These are phyloP conservation scores for Aphaenogaster rudis DNA, from an alignment of 1,140 invertebrate genomes.

Conservation along the genomic window DNA sequence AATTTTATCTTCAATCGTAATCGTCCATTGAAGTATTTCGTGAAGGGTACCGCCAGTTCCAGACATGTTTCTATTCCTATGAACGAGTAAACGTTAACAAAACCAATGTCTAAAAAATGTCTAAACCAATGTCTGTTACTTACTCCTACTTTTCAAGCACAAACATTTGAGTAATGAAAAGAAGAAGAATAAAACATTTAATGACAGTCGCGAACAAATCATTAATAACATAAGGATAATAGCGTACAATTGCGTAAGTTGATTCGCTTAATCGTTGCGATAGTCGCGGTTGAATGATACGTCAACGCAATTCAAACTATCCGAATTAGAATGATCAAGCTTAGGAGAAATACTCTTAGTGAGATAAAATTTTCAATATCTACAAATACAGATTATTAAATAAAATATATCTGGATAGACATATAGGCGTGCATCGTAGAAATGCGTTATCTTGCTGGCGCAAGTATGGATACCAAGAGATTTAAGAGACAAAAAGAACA, in stretches of 20 bases:
- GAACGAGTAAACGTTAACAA: neutral
- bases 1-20: constrained; percentile 87
- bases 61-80: constrained; percentile 83
- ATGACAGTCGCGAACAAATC: neutral
- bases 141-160: neutral
- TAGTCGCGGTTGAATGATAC: constrained; percentile 14
- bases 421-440: neutral
- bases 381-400: neutral
- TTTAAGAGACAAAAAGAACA: neutral
- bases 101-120: neutral
- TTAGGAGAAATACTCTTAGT: neutral
- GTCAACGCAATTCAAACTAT: neutral
- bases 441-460: neutral
- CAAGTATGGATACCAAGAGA: neutral
- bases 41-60: constrained; percentile 82
- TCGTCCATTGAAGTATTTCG: constrained; percentile 81
- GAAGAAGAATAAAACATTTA: neutral
- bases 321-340: neutral
- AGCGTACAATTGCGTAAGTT: neutral
- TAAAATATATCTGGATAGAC: neutral
- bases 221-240: neutral
- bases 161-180: neutral
- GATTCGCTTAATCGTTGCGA: constrained; percentile 46
- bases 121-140: neutral
- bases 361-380: neutral